phyloP scores from a whole-genome alignment of 2,888 invertebrate species.

The Tolmerus cingulatus region DNA sequence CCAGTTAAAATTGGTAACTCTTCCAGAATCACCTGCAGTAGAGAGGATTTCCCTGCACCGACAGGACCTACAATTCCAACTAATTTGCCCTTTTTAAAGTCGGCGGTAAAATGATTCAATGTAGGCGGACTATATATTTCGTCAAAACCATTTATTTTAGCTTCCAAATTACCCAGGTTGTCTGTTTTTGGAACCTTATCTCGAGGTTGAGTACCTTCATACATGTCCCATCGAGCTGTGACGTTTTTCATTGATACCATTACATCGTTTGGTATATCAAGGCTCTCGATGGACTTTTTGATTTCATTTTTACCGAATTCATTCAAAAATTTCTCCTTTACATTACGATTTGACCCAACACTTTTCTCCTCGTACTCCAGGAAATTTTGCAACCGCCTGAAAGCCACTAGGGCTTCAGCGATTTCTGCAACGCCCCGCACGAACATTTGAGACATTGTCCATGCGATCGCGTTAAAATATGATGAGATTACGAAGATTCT shows the following conservation, averaged over 20 bases:
- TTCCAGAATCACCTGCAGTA: slow-evolving; percentile 74
- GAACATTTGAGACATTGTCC: slow-evolving; percentile 69
- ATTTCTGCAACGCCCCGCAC: slow-evolving; percentile 77
- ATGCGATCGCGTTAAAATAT: slow-evolving; percentile 67
- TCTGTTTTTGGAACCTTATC: not conserved
- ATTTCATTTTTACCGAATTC: slow-evolving; percentile 32
- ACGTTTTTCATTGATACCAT: slow-evolving; percentile 55
- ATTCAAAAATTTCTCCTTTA: slow-evolving; percentile 43
- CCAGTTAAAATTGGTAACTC: slow-evolving; percentile 71
- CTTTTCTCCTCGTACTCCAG: slow-evolving; percentile 61
- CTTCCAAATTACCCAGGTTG: not conserved
- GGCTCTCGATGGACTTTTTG: not conserved
- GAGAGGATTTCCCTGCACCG: slow-evolving; percentile 77
- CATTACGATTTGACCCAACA: slow-evolving; percentile 13
- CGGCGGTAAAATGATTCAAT: slow-evolving; percentile 66
- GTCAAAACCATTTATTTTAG: slow-evolving; percentile 17
- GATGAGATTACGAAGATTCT: slow-evolving; percentile 66
- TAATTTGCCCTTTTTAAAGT: slow-evolving; percentile 68
- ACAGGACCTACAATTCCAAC: slow-evolving; percentile 79
- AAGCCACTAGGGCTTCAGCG: slow-evolving; percentile 80
- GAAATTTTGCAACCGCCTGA: slow-evolving; percentile 70
- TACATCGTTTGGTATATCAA: slow-evolving; percentile 39
- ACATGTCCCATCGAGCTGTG: slow-evolving; percentile 63
- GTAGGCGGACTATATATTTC: slow-evolving; percentile 55
- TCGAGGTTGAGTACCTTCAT: slow-evolving; percentile 49